Evolutionary conservation across 37 sponge, comb jelly and placozoan genomes (phyloP), one percentile per base, ranked within the genome.

Genomic region (Halisarca cf. caerulea): DNA sequence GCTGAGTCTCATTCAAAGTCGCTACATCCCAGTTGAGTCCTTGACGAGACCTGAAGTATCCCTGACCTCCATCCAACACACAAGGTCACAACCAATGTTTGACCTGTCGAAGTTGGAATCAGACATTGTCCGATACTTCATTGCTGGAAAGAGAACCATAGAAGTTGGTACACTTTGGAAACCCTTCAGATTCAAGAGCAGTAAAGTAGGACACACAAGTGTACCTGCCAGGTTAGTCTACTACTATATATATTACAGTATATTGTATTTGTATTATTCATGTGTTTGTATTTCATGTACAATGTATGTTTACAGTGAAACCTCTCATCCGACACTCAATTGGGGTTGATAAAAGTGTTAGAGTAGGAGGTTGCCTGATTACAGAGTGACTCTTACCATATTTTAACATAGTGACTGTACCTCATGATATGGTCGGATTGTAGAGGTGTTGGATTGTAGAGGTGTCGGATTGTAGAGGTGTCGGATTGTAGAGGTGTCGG

Each of bases 101-200:
- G 62, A 89, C 17, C 54, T 91, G 47, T 23, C 45, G 5, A 60
- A 84, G 66, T 86, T 95, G 41, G 84, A 92, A 77, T 84, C 86
- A 37, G 90, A 87, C 66, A 58, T 95, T 3, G 93, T 95, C 35
- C 34, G 39, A 3, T 44, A 25, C 27, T 95, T 84, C 82, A 59
- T 92, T 37, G 82, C 93, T 9, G 95, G 95, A 18, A 95, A 92
- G 81, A 92, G 92, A 0, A 41, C 78, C 44, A 79, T 95, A 0
- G 32, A 81, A 25, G 58, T 43, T 41, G 77, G 18, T 0, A 8
- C 53, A 2, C 44, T 93, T 28, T 51, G 94, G 24, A 90, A 75
- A 3, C 59, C 73, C 0, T 93, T 93, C 88, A 90, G 83, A 68
- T 93, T 93, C 83, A 55, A 82, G 36, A 43, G 81, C 11, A 11